Evolutionary conservation across 2,888 invertebrate species (phyloP).

Genomic region (Dexiosoma caninum): DNA sequence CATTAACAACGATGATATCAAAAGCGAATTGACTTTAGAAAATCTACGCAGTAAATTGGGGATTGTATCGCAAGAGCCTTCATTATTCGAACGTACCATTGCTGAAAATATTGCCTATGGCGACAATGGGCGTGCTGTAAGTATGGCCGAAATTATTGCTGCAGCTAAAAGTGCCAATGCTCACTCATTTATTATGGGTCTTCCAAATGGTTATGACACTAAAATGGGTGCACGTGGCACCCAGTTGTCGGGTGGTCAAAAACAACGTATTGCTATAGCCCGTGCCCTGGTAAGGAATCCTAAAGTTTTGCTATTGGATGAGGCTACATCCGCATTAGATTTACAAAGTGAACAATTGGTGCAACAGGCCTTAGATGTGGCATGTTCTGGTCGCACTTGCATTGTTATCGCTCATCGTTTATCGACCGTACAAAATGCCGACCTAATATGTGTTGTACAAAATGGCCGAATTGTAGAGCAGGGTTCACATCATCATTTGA

Average conservation of each 20-base stretch:
- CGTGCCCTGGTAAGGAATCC: slow-evolving; percentile 87
- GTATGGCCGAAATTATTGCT: slow-evolving; percentile 85
- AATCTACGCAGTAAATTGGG: slow-evolving; percentile 86
- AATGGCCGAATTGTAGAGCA: slow-evolving; percentile 86
- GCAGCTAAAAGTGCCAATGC: slow-evolving; percentile 89
- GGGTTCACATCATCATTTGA: slow-evolving; percentile 87
- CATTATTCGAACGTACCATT: slow-evolving; percentile 89
- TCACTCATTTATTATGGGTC: slow-evolving; percentile 85
- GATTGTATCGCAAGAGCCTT: slow-evolving; percentile 91
- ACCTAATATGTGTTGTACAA: slow-evolving; percentile 90
- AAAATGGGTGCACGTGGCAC: slow-evolving; percentile 87
- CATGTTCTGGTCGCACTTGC: slow-evolving; percentile 88
- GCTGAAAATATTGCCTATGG: slow-evolving; percentile 93
- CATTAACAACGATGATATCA: slow-evolving; percentile 80
- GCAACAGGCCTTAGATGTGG: slow-evolving; percentile 90
- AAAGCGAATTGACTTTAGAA: slow-evolving; percentile 81
- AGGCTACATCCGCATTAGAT: slow-evolving; percentile 89
- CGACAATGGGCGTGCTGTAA: slow-evolving; percentile 83
- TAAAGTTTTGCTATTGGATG: slow-evolving; percentile 84
- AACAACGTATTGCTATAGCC: slow-evolving; percentile 91
- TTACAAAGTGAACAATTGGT: slow-evolving; percentile 86
- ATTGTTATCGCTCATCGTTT: slow-evolving; percentile 92
- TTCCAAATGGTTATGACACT: slow-evolving; percentile 88
- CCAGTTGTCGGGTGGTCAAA: slow-evolving; percentile 90
- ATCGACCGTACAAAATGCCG: slow-evolving; percentile 89